These are phyloP conservation scores for Chloroclystis v-ata DNA, from an alignment of 2,888 invertebrate species.

Conservation along the genomic window DNA sequence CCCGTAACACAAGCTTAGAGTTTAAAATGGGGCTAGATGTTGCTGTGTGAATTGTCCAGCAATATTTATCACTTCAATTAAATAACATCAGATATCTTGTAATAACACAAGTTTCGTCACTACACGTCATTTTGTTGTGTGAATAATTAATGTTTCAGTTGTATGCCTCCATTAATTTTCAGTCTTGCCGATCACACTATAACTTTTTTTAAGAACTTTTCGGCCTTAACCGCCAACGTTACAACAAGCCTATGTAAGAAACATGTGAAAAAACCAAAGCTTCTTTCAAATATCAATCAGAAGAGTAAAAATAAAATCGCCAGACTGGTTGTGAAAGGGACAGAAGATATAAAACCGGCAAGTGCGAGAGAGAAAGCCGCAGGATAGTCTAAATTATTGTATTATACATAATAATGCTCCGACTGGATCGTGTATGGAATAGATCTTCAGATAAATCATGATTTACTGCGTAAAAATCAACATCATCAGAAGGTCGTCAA, in stretches of 20 bases:
- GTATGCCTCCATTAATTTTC: no score
- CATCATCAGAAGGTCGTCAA: background rate
- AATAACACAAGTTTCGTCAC: no score
- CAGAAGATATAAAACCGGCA: background rate
- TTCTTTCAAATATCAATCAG: constrained; percentile 4
- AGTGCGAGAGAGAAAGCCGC: constrained; percentile 33
- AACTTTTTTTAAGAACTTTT: no score
- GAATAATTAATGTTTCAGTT: no score
- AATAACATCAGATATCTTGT: no score
- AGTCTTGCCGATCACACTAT: no score
- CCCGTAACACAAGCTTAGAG: no score
- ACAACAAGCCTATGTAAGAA: background rate
- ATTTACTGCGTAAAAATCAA: background rate
- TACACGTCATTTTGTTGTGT: no score
- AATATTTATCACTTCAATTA: no score
- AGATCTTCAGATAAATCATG: constrained; percentile 13
- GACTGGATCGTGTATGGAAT: constrained; percentile 42
- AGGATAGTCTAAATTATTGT: constrained; percentile 66
- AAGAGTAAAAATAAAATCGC: constrained; percentile 5
- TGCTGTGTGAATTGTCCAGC: no score
- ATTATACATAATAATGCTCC: constrained; percentile 67
- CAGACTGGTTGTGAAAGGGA: background rate
- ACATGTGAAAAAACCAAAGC: background rate
- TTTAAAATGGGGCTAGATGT: no score
- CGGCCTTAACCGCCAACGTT: no score